Evolutionary conservation across 2,888 invertebrate species (phyloP), one percentile per base, ranked within the genome.

Genomic region (Dicyrtomina minuta): DNA sequence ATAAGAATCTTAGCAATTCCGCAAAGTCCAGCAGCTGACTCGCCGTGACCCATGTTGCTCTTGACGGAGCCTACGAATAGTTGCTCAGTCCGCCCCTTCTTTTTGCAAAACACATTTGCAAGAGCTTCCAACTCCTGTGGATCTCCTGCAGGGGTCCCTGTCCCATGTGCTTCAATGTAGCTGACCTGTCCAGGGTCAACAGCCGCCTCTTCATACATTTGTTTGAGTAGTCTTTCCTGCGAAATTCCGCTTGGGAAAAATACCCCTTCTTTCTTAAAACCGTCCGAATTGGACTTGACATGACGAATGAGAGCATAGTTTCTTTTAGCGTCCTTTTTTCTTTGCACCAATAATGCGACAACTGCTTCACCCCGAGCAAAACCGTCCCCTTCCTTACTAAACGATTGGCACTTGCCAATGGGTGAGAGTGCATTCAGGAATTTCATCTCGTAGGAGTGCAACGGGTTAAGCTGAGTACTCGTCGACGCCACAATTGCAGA

Each of bases 321-420:
- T 60, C 83, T 77, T 70, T 79, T 81, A 20, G 82, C 81, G 55
- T 76, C 75, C 12, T 76, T 66, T 33, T 79, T 73, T 71, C 80
- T 82, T 79, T 84, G 84, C 12, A 84, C 73, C 72, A 81, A 81
- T 24, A 83, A 75, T 2, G 80, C 81, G 8, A 81, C 80, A 43
- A 82, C 79, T 27, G 81, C 83, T 77, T 84, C 84, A 79, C 83
- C 82, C 49, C 84, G 79, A 41, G 81, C 81, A 75, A 83, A 84
- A 2, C 84, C 84, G 75, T 82, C 81, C 46, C 88, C 88, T 73
- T 85, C 83, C 39, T 84, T 85, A 82, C 88, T 88, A 81, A 88
- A 89, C 3, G 88, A 84, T 80, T 84, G 86, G 74, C 88, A 88
- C 60, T 82, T 83, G 49, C 88, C 89, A 77, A 87, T 87, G 15